A percentile compares a stretch with the other conserved stretches of the same genome.
phyloP scores from a whole-genome alignment of 2,113 vertebrate genomes.

The Chascanopsetta lugubris region DNA sequence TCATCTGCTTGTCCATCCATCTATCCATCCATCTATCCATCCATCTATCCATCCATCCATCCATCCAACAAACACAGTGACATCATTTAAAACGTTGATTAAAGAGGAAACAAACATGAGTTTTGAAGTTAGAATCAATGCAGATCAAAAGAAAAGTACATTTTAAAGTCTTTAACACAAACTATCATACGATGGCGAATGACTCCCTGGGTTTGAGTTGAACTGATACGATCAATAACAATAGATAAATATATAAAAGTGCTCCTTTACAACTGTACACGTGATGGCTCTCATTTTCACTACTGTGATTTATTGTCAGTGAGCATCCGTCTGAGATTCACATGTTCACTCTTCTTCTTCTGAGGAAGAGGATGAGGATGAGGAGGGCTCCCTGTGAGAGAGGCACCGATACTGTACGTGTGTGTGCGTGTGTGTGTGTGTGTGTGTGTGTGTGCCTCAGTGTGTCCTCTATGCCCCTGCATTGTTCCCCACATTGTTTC shows the following conservation, averaged over 20 bases:
- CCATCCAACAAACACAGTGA: too few relatives aligned
- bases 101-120: neutral
- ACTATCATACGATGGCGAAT: too few relatives aligned
- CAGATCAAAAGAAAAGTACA: neutral
- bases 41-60: neutral
- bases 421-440: conserved; percentile 27
- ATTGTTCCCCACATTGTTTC: conserved; percentile 77
- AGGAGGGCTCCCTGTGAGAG: neutral
- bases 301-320: neutral
- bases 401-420: neutral
- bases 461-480: conserved; percentile 71
- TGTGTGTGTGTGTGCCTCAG: conserved; percentile 28
- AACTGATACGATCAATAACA: neutral
- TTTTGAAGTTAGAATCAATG: neutral
- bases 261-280: neutral
- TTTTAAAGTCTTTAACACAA: too few relatives aligned
- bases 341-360: neutral
- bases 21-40: neutral
- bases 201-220: neutral
- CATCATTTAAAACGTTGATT: neutral
- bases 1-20: neutral
- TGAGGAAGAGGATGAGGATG: too few relatives aligned
- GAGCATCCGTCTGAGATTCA: neutral
- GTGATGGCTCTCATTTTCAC: neutral
- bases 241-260: neutral